Percentiles rank a stretch among this genome's conserved stretches.
Evolutionary conservation across 1,140 invertebrate genomes (phyloP).

Genomic region (Chrysomallon squamiferum): DNA sequence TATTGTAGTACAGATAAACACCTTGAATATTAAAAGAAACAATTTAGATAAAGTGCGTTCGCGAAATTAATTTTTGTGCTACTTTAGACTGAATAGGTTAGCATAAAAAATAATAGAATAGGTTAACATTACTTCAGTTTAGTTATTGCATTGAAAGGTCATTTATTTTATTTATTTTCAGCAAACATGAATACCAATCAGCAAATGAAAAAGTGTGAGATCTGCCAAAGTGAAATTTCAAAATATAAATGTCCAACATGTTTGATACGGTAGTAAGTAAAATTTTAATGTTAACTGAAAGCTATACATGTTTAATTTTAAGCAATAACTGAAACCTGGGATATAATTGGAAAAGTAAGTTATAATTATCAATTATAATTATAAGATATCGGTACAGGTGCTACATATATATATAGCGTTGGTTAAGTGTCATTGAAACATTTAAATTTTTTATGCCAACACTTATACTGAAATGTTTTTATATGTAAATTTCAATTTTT

Average conservation of each 20-base stretch:
- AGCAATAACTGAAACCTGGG: neutral
- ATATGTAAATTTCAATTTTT: no score
- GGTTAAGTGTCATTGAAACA: neutral
- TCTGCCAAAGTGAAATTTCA: constrained; percentile 14
- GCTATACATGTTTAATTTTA: neutral
- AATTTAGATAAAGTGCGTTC: neutral
- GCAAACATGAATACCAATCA: neutral
- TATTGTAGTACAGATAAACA: no score
- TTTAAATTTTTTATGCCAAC: neutral
- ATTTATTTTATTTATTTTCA: no score
- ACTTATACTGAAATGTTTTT: no score
- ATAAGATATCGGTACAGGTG: neutral
- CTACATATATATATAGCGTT: neutral
- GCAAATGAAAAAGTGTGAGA: constrained; percentile 17
- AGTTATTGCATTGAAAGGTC: no score
- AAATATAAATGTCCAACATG: constrained; percentile 41
- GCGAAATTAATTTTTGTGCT: neutral
- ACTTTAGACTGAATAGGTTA: no score
- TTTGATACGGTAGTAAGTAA: constrained; percentile 31
- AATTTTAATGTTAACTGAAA: neutral
- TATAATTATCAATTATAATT: neutral
- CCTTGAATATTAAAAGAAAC: no score
- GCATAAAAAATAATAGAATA: no score
- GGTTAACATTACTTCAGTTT: no score
- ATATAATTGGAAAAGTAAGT: neutral